Percentiles rank a stretch among this genome's conserved stretches.
Evolutionary conservation across 2,888 invertebrate genomes (phyloP).

Genomic region (Tolmerus cingulatus): DNA sequence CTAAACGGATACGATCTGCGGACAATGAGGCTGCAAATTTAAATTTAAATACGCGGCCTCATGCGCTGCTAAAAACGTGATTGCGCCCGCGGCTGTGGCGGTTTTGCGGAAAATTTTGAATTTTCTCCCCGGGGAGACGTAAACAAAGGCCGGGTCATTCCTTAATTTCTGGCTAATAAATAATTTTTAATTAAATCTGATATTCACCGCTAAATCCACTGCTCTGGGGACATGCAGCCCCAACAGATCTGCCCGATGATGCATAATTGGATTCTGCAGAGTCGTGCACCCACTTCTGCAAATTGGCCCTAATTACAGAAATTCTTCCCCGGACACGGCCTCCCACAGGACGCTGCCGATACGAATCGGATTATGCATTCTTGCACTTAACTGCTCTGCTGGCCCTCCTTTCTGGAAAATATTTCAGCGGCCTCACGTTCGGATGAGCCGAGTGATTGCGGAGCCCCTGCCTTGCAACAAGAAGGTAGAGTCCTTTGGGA

Average conservation of each 20-base stretch:
- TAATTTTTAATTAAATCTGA: background rate
- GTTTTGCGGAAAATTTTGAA: background rate
- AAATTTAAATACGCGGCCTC: background rate
- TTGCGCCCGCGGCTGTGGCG: background rate
- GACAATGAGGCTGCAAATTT: background rate
- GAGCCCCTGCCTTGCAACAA: background rate
- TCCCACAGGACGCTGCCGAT: background rate
- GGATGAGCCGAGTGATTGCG: background rate
- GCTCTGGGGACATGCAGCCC: background rate
- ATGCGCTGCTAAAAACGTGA: background rate
- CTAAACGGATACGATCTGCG: background rate
- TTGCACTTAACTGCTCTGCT: background rate
- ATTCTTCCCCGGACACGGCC: background rate
- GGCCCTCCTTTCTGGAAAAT: background rate
- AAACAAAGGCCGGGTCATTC: background rate
- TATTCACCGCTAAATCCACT: background rate
- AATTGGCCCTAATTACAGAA: conserved; percentile 13
- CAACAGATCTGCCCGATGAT: background rate
- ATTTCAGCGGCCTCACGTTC: background rate
- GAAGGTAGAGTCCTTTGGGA: background rate
- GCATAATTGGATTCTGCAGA: conserved; percentile 3
- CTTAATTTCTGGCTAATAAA: background rate
- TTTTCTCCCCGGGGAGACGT: background rate
- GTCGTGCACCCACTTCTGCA: background rate
- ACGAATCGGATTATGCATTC: background rate